A percentile compares a stretch with the other conserved stretches of the same genome.
Conservation (phyloP, 2,113 vertebrate genomes). For the Petrocephalus microphthalmus region DNA sequence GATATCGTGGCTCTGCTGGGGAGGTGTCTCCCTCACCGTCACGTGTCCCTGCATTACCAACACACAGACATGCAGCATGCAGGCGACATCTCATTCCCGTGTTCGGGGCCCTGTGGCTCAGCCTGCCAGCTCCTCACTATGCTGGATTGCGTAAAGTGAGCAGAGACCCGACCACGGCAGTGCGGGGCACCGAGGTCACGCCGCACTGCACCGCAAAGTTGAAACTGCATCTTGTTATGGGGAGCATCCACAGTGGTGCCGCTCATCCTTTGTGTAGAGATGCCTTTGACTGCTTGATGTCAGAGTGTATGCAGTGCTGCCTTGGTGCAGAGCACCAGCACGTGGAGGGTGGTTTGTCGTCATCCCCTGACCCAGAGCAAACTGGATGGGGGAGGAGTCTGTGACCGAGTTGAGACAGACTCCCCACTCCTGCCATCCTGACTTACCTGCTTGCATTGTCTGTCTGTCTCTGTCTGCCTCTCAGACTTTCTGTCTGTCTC, state of each 20-base stretch:
- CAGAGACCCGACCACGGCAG: neutral
- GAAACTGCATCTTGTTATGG: neutral
- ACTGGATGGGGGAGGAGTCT: neutral
- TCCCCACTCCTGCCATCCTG: neutral
- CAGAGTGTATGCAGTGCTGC: neutral
- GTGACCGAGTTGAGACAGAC: neutral
- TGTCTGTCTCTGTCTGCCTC: neutral
- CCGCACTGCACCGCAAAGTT: neutral
- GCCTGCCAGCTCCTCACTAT: no score
- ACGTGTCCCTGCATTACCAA: neutral
- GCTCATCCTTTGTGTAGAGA: neutral
- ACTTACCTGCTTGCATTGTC: neutral
- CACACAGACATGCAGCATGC: neutral
- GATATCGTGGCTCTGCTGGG: neutral
- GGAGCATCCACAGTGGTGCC: neutral
- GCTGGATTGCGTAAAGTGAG: neutral
- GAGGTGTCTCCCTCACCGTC: neutral
- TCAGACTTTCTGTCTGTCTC: neutral
- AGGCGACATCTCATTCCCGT: constrained; percentile 22
- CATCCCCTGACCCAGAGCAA: neutral
- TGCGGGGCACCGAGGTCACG: neutral
- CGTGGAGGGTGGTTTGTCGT: neutral
- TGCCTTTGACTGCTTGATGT: neutral
- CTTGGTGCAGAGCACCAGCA: neutral
- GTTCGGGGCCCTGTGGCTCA: neutral